Evolutionary conservation across 2,888 invertebrate species (phyloP), one percentile per base, ranked within the genome.

Genomic region (Rhimphoctona megacephalus): DNA sequence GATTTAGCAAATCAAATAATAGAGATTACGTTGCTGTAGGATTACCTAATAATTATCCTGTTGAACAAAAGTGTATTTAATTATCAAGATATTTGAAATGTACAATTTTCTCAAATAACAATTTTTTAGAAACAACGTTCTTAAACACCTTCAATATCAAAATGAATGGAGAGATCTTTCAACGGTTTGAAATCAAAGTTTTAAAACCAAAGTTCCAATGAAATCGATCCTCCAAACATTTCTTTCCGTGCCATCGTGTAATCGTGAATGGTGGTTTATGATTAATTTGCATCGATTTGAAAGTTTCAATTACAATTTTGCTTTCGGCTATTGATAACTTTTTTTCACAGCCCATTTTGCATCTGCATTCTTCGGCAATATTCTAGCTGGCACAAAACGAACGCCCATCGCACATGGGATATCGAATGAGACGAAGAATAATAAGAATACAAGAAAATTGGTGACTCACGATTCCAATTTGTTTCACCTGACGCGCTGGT

Each of bases 391-490:
- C 64, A 19, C 49, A 70, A 64, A 64, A 36, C 11, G 25, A 72
- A 80, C 72, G 25, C 30, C 72, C 33, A 49, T 61, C 46, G 70
- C 70, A 49, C 43, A 72, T 49, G 33, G 46, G 46, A 70, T 70
- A 80, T 57, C 46, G 61, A 80, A 70, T 33, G 54, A 70, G 43
- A 80, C 33, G 57, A 80, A 22, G 36, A 49, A 64, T 25, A 76
- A 76, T 66, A 61, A 66, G 36, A 73, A 64, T 64, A 83, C 22
- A 52, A 83, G 64, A 30, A 78, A 78, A 78, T 66, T 66, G 83
- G 57, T 64, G 70, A 83, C 78, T 78, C 77, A 83, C 83, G 83
- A 83, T 78, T 78, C 64, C 77, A 72, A 83, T 72, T 83, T 83
- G 78, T 73, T 79, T 83, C 79, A 73, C 79, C 72, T 67, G 73